Evolutionary conservation across 37 sponge, comb jelly and placozoan species (phyloP).

Genomic region (Diacarnus erythraeanus): DNA sequence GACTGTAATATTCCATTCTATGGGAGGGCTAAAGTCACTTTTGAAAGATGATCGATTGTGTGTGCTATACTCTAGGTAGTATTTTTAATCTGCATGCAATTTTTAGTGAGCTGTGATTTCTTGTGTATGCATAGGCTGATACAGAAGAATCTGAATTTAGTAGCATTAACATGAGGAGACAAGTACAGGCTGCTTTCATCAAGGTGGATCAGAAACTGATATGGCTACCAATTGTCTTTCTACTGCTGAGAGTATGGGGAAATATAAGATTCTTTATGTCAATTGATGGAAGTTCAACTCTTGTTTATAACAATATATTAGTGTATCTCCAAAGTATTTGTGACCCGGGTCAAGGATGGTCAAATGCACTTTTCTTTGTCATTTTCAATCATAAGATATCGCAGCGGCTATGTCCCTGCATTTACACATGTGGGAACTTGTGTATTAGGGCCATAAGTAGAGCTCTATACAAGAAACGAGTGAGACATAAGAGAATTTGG

Average conservation of each 20-base stretch:
- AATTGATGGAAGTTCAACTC: background rate
- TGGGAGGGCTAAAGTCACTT: too few relatives aligned
- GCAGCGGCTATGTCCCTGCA: conserved; percentile 33
- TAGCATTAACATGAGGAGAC: background rate
- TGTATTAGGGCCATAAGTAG: background rate
- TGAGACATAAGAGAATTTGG: background rate
- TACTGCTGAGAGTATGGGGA: conserved; percentile 63
- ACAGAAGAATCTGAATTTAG: background rate
- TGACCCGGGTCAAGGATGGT: conserved; percentile 73
- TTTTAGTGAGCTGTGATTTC: too few relatives aligned
- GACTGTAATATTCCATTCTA: too few relatives aligned
- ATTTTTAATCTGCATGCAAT: too few relatives aligned
- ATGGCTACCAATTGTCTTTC: conserved; percentile 60
- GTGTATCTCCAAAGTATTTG: conserved; percentile 32
- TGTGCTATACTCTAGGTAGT: too few relatives aligned
- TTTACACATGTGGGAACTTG: background rate
- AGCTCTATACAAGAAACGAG: background rate
- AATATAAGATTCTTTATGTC: conserved; percentile 59
- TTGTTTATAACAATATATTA: conserved; percentile 13
- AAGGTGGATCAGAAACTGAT: conserved; percentile 50
- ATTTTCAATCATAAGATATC: conserved; percentile 24
- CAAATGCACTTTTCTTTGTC: conserved; percentile 64
- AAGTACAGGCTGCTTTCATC: conserved; percentile 15
- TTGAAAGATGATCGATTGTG: too few relatives aligned
- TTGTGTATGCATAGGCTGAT: background rate